Evolutionary conservation across 2,797 vertebrate species (phyloP).

Genomic region (Oreonectes daqikongensis): DNA sequence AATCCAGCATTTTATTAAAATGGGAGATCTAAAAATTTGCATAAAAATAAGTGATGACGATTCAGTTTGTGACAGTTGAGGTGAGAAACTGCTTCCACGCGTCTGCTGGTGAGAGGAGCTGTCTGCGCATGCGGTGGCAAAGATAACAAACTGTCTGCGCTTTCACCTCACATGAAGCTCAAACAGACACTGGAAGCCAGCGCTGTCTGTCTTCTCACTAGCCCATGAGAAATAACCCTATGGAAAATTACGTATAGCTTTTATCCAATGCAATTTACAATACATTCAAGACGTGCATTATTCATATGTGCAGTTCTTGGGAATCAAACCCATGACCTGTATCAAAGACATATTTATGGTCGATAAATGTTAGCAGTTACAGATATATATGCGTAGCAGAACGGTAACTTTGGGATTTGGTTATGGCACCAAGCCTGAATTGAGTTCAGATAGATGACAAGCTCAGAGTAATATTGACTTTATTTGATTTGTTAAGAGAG

Average conservation of each 20-base stretch:
- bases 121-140: constrained; percentile 6
- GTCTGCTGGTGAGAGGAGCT: constrained; percentile 9
- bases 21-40: neutral
- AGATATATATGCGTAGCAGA: neutral
- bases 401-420: neutral
- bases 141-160: constrained; percentile 47
- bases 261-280: neutral
- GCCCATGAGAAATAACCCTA: constrained; percentile 7
- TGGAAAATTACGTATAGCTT: neutral
- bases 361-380: neutral
- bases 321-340: neutral
- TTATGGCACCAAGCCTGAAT: neutral
- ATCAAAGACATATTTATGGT: neutral
- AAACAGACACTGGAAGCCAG: constrained; percentile 21
- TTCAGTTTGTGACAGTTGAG: neutral
- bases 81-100: neutral
- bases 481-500: neutral
- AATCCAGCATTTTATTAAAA: neutral
- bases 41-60: neutral
- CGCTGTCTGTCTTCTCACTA: constrained; percentile 16
- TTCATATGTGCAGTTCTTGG: neutral
- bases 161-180: constrained; percentile 27
- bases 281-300: neutral
- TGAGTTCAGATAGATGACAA: neutral
- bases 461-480: neutral